These are phyloP conservation scores for Saxidomus purpurata DNA, from an alignment of 1,140 invertebrate genomes.

Conservation along the genomic window DNA sequence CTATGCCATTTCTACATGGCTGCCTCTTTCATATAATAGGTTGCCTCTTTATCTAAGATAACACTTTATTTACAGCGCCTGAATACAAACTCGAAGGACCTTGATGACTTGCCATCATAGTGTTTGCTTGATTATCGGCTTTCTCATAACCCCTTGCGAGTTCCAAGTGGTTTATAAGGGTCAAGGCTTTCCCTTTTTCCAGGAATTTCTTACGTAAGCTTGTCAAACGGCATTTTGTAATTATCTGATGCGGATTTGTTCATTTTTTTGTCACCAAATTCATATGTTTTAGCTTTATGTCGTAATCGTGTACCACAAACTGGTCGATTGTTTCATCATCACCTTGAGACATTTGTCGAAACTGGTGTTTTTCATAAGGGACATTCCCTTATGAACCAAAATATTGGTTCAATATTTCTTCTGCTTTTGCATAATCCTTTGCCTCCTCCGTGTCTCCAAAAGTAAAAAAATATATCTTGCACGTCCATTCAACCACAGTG, in stretches of 20 bases:
- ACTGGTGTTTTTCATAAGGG: constrained; percentile 20
- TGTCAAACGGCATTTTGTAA: constrained; percentile 38
- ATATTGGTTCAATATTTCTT: constrained; percentile 33
- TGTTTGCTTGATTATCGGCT: not conserved
- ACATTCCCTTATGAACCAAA: constrained; percentile 59
- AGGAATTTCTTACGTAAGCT: constrained; percentile 48
- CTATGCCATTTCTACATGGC: not conserved
- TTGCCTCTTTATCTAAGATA: not conserved
- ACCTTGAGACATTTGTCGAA: not conserved
- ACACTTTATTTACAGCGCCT: not conserved
- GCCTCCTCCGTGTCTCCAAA: constrained; percentile 18
- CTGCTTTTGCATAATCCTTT: constrained; percentile 50
- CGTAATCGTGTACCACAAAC: constrained; percentile 33
- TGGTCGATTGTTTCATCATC: not conserved
- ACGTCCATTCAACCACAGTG: too few species aligned
- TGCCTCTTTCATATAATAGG: not conserved
- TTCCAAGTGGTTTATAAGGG: constrained; percentile 20
- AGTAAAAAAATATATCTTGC: constrained; percentile 70
- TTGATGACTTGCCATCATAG: not conserved
- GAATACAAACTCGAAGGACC: not conserved
- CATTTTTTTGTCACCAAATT: constrained; percentile 38
- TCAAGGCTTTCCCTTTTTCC: constrained; percentile 24
- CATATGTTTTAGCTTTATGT: constrained; percentile 46
- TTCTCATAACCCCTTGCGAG: not conserved
- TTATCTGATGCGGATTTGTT: constrained; percentile 64